Percentiles rank a stretch among this genome's conserved stretches.
phyloP scores from a whole-genome alignment of 2,888 invertebrate species.

The Lapara coniferarum region DNA sequence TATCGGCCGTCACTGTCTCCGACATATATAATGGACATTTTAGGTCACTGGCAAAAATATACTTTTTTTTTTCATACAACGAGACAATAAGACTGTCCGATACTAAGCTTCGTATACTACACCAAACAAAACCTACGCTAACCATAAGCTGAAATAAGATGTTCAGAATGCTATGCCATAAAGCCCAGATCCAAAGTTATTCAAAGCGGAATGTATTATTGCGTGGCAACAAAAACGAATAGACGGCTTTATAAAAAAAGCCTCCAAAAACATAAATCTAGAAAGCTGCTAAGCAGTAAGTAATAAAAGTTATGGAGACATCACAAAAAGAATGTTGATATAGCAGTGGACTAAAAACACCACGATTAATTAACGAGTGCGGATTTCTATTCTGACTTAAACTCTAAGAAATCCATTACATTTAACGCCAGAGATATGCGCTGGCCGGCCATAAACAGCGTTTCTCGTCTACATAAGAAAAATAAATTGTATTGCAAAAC shows the following conservation, averaged over 20 bases:
- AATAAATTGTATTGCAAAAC: conserved; percentile 23
- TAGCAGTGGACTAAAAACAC: background rate
- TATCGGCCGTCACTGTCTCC: too few relatives aligned
- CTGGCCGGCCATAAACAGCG: conserved; percentile 3
- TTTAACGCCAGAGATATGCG: conserved; percentile 13
- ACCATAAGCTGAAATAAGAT: background rate
- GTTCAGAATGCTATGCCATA: too few relatives aligned
- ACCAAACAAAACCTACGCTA: too few relatives aligned
- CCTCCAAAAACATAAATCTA: background rate
- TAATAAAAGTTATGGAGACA: conserved; percentile 19
- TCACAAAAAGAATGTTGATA: conserved; percentile 19
- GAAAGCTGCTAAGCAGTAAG: background rate
- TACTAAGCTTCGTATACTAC: too few relatives aligned
- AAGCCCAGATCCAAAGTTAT: too few relatives aligned
- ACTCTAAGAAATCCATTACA: conserved; percentile 18
- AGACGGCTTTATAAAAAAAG: background rate
- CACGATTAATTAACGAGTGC: conserved; percentile 15
- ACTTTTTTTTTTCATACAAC: too few relatives aligned
- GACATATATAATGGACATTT: too few relatives aligned
- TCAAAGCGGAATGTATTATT: too few relatives aligned
- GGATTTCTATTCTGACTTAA: conserved; percentile 19
- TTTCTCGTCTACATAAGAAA: conserved; percentile 12
- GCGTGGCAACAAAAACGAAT: too few relatives aligned
- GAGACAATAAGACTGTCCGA: too few relatives aligned
- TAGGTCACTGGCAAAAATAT: too few relatives aligned